Base-by-base conservation (phyloP, 2,888 invertebrate species). In the Alloscopus bannaensis region DNA sequence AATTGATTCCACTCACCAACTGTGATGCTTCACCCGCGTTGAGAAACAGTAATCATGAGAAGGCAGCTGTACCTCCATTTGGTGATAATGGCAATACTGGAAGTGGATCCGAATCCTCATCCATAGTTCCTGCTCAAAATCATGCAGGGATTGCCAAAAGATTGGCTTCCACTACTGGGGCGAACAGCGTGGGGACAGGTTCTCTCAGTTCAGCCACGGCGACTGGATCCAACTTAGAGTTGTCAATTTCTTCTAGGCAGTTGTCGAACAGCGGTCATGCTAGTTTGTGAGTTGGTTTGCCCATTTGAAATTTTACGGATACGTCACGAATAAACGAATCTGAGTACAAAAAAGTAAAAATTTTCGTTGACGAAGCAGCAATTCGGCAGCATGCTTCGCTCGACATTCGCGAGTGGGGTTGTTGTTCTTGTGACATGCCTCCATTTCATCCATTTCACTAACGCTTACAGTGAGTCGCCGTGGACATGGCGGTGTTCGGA, bases 401-500 rank as follows among this genome's bases (percentile, higher is more conserved):
- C 69, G 76, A 45, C 42, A 18, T 45, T 64, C 6, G 45, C 26
- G 26, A n/a, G n/a, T 13, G 24, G 50, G 18, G 65, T 40, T n/a
- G 65, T 40, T 26, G 29, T 70, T 3, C 1, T 66, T 20, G 36
- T 29, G 2, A 11, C 42, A 20, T 66, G 8, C 29, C 60, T 60
- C 57, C 55, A 71, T 55, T 69, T 69, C 45, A 42, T 64, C 55
- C 55, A 24, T 77, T 52, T 77, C 55, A 20, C 60, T 52, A 36
- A 50, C 66, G 80, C 71, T 69, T 75, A 29, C 40, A 85, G 85
- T 78, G 80, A 84, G 16, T 86, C 86, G 36, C 86, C 86, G 16
- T 86, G 85, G 85, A 85, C 86, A 2, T 86, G 84, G 84, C 55
- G 52, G 42, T 86, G 86, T 68, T 80, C 81, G n/a, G 84, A 83